A percentile compares a stretch with the other conserved stretches of the same genome.
phyloP scores from a whole-genome alignment of 35 echinoderm and acorn worm genomes.

The Eucidaris tribuloides region DNA sequence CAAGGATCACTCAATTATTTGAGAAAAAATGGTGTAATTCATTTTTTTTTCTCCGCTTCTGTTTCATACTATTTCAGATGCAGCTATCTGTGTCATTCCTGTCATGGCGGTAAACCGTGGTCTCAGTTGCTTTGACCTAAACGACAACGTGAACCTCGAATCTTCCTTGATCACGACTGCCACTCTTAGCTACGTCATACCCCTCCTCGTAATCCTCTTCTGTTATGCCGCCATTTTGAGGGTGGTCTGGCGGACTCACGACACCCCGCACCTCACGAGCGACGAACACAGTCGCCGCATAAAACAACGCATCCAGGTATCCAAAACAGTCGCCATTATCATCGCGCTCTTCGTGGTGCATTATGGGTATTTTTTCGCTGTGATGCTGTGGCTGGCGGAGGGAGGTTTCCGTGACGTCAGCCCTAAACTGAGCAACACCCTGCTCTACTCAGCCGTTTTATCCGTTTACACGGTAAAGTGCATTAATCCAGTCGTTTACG shows the following conservation, averaged over 20 bases:
- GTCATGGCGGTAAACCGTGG: neutral
- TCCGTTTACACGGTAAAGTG: neutral
- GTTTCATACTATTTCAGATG: no score
- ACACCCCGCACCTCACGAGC: neutral
- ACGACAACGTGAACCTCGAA: neutral
- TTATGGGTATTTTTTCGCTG: neutral
- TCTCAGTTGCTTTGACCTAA: neutral
- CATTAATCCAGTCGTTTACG: neutral
- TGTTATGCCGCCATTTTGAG: neutral
- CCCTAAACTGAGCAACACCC: neutral
- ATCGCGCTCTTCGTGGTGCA: neutral
- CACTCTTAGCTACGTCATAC: neutral
- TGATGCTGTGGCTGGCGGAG: neutral
- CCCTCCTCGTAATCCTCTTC: neutral
- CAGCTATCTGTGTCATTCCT: neutral
- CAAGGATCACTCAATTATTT: no score
- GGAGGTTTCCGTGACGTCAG: neutral
- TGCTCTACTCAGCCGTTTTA: neutral
- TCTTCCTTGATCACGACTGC: neutral
- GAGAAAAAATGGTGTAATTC: no score
- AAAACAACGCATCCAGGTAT: neutral
- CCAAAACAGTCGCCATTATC: neutral
- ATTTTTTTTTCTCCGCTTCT: no score
- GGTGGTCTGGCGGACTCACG: neutral
- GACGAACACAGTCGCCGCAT: neutral